Evolutionary conservation across 2,113 vertebrate genomes (phyloP).

Genomic region (Acinonyx jubatus): DNA sequence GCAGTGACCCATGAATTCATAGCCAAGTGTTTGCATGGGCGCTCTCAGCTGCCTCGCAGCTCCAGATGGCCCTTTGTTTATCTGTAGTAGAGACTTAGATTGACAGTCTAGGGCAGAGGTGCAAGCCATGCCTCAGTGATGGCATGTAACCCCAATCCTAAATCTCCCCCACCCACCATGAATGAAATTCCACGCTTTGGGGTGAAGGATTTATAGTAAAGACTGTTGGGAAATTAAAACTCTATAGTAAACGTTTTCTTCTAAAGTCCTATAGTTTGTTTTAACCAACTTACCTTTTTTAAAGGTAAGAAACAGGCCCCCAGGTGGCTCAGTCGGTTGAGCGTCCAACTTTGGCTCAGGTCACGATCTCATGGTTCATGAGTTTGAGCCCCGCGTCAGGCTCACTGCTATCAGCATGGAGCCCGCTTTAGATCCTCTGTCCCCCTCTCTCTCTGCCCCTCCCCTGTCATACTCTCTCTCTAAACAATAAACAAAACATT

Average conservation of each 20-base stretch:
- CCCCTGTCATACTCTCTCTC: too few species aligned
- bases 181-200: slow-evolving; percentile 65
- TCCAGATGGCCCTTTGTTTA: slow-evolving; percentile 82
- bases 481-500: too few species aligned
- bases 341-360: too few species aligned
- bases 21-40: slow-evolving; percentile 57
- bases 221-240: neutral
- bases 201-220: neutral
- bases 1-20: slow-evolving; percentile 67
- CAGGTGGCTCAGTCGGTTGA: too few species aligned
- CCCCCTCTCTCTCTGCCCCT: too few species aligned
- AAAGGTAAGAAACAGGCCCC: too few species aligned
- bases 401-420: too few species aligned
- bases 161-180: slow-evolving; percentile 57
- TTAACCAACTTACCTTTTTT: neutral
- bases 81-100: slow-evolving; percentile 66
- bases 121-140: neutral
- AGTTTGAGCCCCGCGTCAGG: too few species aligned
- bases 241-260: slow-evolving; percentile 63
- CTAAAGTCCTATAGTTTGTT: slow-evolving; percentile 43
- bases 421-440: too few species aligned
- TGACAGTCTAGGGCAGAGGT: neutral
- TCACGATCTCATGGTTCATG: too few species aligned
- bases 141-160: slow-evolving; percentile 77
- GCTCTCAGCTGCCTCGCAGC: slow-evolving; percentile 71